Percentiles rank a stretch among this genome's conserved stretches.
phyloP scores from a whole-genome alignment of 2,113 vertebrate species.

The Nanorana parkeri region DNA sequence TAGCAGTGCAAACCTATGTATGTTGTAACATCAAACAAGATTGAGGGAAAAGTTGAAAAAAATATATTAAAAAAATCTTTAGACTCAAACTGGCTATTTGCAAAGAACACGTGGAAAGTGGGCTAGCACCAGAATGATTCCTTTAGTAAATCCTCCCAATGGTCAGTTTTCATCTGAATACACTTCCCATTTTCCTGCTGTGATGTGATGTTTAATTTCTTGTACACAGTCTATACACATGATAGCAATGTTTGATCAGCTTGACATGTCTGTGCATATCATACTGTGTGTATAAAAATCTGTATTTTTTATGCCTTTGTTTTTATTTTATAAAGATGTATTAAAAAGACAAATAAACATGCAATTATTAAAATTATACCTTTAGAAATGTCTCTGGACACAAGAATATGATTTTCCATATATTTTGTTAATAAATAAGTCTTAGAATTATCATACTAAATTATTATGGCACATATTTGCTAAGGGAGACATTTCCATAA shows the following conservation, averaged over 20 bases:
- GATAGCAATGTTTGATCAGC: slow-evolving; percentile 16
- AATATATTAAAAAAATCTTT: too few relatives aligned
- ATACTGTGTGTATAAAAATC: slow-evolving; percentile 47
- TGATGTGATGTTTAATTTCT: slow-evolving; percentile 58
- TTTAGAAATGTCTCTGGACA: slow-evolving; percentile 37
- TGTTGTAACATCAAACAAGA: too few relatives aligned
- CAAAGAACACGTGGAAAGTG: too few relatives aligned
- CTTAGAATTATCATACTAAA: not conserved
- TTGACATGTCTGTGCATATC: slow-evolving; percentile 66
- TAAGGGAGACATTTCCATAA: slow-evolving; percentile 9
- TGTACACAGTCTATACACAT: slow-evolving; percentile 57
- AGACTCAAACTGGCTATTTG: too few relatives aligned
- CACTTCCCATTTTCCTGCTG: slow-evolving; percentile 60
- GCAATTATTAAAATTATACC: slow-evolving; percentile 37
- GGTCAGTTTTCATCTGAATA: slow-evolving; percentile 59
- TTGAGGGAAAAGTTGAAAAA: too few relatives aligned
- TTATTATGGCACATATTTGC: slow-evolving; percentile 43
- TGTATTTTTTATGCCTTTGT: slow-evolving; percentile 63
- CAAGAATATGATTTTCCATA: slow-evolving; percentile 28
- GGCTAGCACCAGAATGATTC: too few relatives aligned
- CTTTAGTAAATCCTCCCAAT: not conserved
- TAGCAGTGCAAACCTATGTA: too few relatives aligned
- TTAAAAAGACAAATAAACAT: slow-evolving; percentile 41
- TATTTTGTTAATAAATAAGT: slow-evolving; percentile 23
- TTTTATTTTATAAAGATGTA: slow-evolving; percentile 63